Evolutionary conservation across 1,140 invertebrate species (phyloP).

Genomic region (Dendroctonus ponderosae): DNA sequence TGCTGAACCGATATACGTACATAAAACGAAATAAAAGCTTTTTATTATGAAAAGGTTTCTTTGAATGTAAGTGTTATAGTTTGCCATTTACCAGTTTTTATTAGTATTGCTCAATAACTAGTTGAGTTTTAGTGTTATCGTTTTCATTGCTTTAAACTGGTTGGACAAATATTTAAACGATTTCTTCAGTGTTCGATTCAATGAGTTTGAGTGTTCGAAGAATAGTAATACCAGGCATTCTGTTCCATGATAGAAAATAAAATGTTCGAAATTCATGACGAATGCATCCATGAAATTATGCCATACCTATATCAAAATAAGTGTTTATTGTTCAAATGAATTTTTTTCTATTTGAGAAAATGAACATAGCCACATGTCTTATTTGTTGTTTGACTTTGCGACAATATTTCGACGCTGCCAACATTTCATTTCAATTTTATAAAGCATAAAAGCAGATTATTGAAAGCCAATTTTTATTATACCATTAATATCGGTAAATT

Average conservation of each 20-base stretch:
- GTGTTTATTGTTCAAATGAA: no score
- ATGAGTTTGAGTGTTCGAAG: neutral
- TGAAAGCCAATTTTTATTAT: no score
- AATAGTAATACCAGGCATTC: neutral
- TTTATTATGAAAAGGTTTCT: constrained; percentile 23
- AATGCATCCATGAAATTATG: no score
- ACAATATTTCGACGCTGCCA: no score
- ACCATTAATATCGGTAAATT: no score
- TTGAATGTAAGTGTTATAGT: constrained; percentile 22
- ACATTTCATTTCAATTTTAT: no score
- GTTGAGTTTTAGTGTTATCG: constrained; percentile 21
- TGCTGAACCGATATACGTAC: neutral
- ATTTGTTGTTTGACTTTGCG: no score
- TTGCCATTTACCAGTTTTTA: constrained; percentile 18
- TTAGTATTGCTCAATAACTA: constrained; percentile 20
- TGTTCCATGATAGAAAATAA: neutral
- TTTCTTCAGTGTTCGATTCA: neutral
- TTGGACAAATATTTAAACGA: constrained; percentile 17
- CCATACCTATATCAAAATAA: no score
- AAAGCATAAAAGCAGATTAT: no score
- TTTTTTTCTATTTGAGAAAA: no score
- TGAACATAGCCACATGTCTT: no score
- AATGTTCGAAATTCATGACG: no score
- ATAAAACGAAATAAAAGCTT: constrained; percentile 19
- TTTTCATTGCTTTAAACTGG: constrained; percentile 14